Evolutionary conservation across 2,888 invertebrate genomes (phyloP).

Genomic region (Drosophila helvetica): DNA sequence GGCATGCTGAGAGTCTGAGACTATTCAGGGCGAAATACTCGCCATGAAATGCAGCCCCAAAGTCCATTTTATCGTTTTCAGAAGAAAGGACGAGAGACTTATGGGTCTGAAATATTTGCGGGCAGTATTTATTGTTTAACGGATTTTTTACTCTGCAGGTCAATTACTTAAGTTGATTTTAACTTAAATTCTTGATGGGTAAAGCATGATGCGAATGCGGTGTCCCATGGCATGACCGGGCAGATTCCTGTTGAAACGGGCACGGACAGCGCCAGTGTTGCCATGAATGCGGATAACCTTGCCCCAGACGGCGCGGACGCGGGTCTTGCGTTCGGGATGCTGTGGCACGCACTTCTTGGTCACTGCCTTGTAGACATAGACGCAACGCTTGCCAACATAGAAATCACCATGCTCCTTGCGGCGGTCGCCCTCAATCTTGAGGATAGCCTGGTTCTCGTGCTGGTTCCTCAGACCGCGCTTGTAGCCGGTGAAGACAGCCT

Average conservation of each 20-base stretch:
- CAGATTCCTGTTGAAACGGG: constrained; percentile 98
- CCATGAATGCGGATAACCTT: constrained; percentile 99
- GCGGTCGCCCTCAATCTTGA: constrained; percentile 96
- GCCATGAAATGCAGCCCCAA: too few relatives aligned
- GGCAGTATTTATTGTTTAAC: constrained; percentile 81
- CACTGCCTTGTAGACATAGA: constrained; percentile 98
- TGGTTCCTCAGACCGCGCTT: constrained; percentile 98
- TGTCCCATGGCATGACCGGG: constrained; percentile 99
- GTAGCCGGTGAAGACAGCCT: constrained; percentile 97
- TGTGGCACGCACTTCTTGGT: constrained; percentile 94
- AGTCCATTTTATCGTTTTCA: too few relatives aligned
- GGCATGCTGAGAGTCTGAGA: too few relatives aligned
- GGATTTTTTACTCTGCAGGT: constrained; percentile 64
- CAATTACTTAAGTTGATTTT: constrained; percentile 72
- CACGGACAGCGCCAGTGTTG: constrained; percentile 96
- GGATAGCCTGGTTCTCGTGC: constrained; percentile 97
- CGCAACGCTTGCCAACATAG: constrained; percentile 98
- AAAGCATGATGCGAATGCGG: constrained; percentile 97
- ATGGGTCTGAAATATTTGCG: too few relatives aligned
- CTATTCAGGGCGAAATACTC: too few relatives aligned
- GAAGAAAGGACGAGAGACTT: too few relatives aligned
- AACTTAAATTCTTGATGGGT: constrained; percentile 90
- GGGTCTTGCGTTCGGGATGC: constrained; percentile 92
- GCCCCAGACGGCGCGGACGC: constrained; percentile 98
- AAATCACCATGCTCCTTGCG: constrained; percentile 92